Evolutionary conservation across 2,888 invertebrate species (phyloP), one percentile per base, ranked within the genome.

Genomic region (Mesopsocus fuscifrons): DNA sequence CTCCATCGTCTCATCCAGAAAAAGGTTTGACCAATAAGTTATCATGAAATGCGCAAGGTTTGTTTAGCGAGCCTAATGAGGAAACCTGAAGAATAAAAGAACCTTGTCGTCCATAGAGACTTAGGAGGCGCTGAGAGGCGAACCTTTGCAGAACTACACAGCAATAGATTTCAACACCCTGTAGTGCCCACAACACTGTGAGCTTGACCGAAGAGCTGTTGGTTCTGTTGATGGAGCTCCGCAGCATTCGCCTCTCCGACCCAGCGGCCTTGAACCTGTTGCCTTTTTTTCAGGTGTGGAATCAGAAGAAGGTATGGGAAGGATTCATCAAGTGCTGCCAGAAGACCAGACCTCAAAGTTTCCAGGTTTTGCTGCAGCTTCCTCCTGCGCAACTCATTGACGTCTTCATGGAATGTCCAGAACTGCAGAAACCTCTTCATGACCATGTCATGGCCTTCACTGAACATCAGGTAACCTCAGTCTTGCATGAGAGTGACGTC

Each of bases 261-360:
- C n/a, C n/a, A n/a, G n/a, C n/a, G n/a, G n/a, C n/a, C n/a, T n/a
- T n/a, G n/a, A n/a, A n/a, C n/a, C n/a, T n/a, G n/a, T n/a, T n/a
- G n/a, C n/a, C n/a, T n/a, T n/a, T n/a, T n/a, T n/a, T 41, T 1
- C 53, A 78, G 76, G 91, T 95, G 8, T 97, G 97, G 97, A 82
- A 77, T 47, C 82, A 92, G 57, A 88, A 89, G 52, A 87, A 89
- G 50, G 88, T 94, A 2, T 97, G 95, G 95, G 95, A 95, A 58
- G 95, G 95, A 1, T 95, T 97, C 64, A 72, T 97, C 16, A 89
- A 89, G 59, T 95, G 95, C 57, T 88, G 91, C 59, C 87, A 91
- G 65, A 73, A 89, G 3, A 78, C 91, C 1, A 76, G 80, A 53
- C 89, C 92, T 0, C 80, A 81, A 57, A 84, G 84, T 52, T 77